Evolutionary conservation across 2,113 vertebrate species (phyloP), one percentile per base, ranked within the genome.

Genomic region (Prunella himalayana): DNA sequence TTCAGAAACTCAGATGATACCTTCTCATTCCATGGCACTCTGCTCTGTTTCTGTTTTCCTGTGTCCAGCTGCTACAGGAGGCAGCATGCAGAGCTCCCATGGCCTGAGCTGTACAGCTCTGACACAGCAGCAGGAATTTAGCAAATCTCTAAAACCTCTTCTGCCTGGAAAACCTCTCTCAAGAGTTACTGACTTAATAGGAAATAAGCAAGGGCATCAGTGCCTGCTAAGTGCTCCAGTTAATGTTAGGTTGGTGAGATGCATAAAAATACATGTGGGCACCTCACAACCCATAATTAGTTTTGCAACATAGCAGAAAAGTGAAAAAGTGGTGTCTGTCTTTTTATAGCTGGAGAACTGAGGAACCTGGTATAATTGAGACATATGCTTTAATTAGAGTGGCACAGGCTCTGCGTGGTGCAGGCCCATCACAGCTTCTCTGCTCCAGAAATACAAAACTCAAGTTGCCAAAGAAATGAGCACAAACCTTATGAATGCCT

Each of bases 371-470:
- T 39, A 30, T 83, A 92, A 93, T 73, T 83, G 83, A 95, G 86
- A 76, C 64, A 92, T 86, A 88, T 86, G 88, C 82, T 86, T 83
- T 91, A 89, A 94, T 89, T 91, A 81, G 82, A 44, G 80, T 13
- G 22, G 68, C 63, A 80, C 49, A 88, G 81, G 42, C 88, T 56
- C 68, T 81, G 59, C 7, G 7, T 91, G 63, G 47, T 33, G 77
- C 70, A 44, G 50, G 51, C 47, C 33, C 44, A 11, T 42, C 70
- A 44, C 86, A 83, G 68, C 50, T 94, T 54, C 53, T 57, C 63
- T 76, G 86, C 71, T 73, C 42, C 83, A 86, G 45, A 88, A 88
- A 92, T 65, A 76, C 63, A 61, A 20, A 54, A 23, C 0, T 3
- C 41, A 14, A 45, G 17, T 37, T 86, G 44, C 64, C 44, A 30